Evolutionary conservation across 2,888 invertebrate species (phyloP).

Genomic region (Lasioglossum marginatum): DNA sequence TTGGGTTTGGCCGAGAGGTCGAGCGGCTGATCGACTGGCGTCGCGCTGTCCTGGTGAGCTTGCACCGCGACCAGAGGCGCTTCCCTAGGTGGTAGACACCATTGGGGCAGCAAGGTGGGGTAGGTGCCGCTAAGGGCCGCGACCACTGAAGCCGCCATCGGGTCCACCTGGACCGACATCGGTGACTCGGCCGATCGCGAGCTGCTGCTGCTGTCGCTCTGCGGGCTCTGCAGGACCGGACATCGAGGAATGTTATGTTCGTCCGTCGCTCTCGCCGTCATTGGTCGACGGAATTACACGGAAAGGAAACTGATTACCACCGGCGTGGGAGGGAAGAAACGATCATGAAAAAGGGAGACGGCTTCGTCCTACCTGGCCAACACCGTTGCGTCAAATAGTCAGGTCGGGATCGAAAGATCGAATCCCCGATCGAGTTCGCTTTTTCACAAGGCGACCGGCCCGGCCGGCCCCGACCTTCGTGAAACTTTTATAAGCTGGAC

Average conservation of each 20-base stretch:
- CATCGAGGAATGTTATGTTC: constrained; percentile 47
- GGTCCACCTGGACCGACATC: constrained; percentile 84
- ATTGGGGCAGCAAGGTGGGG: constrained; percentile 83
- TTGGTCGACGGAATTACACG: constrained; percentile 52
- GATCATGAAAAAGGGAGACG: constrained; percentile 48
- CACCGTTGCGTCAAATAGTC: not conserved
- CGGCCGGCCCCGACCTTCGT: constrained; percentile 39
- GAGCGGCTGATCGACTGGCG: constrained; percentile 90
- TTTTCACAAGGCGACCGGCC: constrained; percentile 15
- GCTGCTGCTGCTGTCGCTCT: constrained; percentile 84
- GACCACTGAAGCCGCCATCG: constrained; percentile 89
- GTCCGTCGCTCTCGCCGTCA: constrained; percentile 51
- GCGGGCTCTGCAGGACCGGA: constrained; percentile 80
- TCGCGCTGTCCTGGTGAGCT: constrained; percentile 80
- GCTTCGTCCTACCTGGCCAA: constrained; percentile 4
- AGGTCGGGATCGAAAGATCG: constrained; percentile 47
- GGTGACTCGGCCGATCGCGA: constrained; percentile 84
- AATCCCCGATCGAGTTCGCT: constrained; percentile 65
- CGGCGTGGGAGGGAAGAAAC: constrained; percentile 58
- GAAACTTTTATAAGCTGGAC: constrained; percentile 67
- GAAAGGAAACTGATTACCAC: constrained; percentile 60
- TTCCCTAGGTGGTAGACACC: constrained; percentile 83
- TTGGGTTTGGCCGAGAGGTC: constrained; percentile 94
- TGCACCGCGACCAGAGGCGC: constrained; percentile 84
- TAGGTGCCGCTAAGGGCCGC: constrained; percentile 88